phyloP scores from a whole-genome alignment of 92 coral and sea anemone genomes.

The Desmophyllum pertusum region DNA sequence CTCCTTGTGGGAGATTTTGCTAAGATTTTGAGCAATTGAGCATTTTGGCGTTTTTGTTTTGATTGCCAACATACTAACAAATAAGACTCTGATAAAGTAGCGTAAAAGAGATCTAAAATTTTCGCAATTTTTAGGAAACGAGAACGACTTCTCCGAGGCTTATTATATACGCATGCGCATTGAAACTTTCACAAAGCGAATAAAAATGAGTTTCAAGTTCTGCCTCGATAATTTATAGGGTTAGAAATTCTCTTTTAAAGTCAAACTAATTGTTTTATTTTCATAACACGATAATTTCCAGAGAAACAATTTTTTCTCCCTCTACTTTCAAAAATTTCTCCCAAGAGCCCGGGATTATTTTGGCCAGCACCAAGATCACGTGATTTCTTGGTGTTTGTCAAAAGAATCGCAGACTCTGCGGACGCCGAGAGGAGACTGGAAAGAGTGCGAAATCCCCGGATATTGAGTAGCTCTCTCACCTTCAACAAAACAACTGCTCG shows the following conservation, averaged over 20 bases:
- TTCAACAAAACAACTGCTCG: constrained; percentile 54
- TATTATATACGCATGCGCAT: not conserved
- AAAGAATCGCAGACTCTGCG: too few relatives aligned
- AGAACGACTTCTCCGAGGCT: not conserved
- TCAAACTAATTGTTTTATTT: not conserved
- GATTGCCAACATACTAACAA: too few relatives aligned
- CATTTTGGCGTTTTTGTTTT: too few relatives aligned
- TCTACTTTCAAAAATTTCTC: not conserved
- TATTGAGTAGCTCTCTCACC: not conserved
- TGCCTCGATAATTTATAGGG: not conserved
- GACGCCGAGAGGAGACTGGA: too few relatives aligned
- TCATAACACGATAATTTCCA: not conserved
- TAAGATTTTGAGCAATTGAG: too few relatives aligned
- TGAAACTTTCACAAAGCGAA: not conserved
- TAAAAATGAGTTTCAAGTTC: not conserved
- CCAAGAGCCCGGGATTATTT: too few relatives aligned
- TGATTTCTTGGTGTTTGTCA: too few relatives aligned
- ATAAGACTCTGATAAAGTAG: not conserved
- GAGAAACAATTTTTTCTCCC: not conserved
- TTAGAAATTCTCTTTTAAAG: not conserved
- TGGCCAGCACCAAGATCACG: too few relatives aligned
- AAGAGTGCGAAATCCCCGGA: not conserved
- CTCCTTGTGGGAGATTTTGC: not conserved
- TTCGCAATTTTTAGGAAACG: not conserved
- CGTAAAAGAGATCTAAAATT: not conserved